These are phyloP conservation scores for Bombylius discolor DNA, from an alignment of 2,888 invertebrate species.

Conservation along the genomic window DNA sequence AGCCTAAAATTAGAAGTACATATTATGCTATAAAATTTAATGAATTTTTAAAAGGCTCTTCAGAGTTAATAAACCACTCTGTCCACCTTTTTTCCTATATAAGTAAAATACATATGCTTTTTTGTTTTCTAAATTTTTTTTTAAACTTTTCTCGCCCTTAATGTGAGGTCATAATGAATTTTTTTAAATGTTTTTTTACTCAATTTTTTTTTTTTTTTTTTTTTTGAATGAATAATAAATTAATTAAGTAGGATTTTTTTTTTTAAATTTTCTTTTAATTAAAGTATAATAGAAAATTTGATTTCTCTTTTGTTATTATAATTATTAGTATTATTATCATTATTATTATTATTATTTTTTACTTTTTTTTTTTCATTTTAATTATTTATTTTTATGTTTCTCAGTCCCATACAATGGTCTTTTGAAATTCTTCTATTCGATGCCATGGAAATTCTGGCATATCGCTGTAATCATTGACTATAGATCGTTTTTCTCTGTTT, in stretches of 20 bases:
- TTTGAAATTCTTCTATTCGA: constrained; percentile 56
- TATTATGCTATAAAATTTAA: background rate
- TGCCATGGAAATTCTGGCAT: constrained; percentile 66
- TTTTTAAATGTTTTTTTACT: background rate
- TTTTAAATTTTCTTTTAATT: too few relatives aligned
- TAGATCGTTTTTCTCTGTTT: constrained; percentile 23
- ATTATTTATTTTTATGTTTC: background rate
- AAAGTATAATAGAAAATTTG: background rate
- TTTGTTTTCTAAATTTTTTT: background rate
- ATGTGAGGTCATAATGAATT: background rate
- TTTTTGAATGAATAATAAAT: background rate
- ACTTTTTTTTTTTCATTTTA: background rate
- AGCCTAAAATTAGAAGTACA: constrained; percentile 2
- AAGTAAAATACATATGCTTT: background rate
- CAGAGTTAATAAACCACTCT: background rate
- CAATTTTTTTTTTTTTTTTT: background rate
- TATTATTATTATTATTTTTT: background rate
- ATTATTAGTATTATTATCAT: background rate
- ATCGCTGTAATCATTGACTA: constrained; percentile 21
- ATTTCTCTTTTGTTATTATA: background rate
- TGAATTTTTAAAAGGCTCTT: background rate
- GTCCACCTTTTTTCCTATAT: background rate
- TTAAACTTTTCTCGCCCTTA: background rate
- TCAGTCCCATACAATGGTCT: constrained; percentile 55
- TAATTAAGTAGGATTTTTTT: background rate